Conservation (phyloP, 1,140 invertebrate species). For the Batillaria attramentaria region DNA sequence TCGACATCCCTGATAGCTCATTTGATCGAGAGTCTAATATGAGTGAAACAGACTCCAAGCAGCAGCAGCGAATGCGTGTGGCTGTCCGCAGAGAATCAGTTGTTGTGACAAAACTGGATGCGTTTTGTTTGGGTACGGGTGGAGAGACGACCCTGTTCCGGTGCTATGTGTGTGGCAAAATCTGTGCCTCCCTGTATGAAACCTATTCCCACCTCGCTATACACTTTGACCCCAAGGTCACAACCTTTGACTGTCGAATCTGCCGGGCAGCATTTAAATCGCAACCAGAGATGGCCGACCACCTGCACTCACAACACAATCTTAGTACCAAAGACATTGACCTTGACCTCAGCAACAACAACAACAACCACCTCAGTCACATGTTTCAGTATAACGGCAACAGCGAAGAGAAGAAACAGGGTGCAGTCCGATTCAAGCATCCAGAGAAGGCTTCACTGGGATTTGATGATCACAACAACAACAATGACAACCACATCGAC, state of each 20-base stretch:
- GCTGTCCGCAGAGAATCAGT: constrained; percentile 69
- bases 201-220: constrained; percentile 70
- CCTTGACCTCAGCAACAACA: constrained; percentile 21
- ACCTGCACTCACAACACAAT: constrained; percentile 45
- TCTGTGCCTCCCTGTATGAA: constrained; percentile 67
- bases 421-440: not conserved
- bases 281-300: constrained; percentile 63
- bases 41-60: too few species aligned
- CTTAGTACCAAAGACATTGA: constrained; percentile 5
- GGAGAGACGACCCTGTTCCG: constrained; percentile 70
- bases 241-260: constrained; percentile 66
- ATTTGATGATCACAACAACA: constrained; percentile 29
- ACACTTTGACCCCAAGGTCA: constrained; percentile 64
- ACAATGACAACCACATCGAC: constrained; percentile 31
- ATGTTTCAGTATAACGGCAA: constrained; percentile 9
- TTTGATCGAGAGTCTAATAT: too few species aligned
- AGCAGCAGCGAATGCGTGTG: too few species aligned
- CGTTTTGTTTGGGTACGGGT: constrained; percentile 67
- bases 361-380: too few species aligned
- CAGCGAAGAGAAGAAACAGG: not conserved
- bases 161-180: constrained; percentile 72
- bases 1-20: too few species aligned
- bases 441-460: not conserved
- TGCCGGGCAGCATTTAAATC: constrained; percentile 68
- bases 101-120: constrained; percentile 71